A percentile compares a stretch with the other conserved stretches of the same genome.
These are phyloP conservation scores for Heliconius erato DNA, from an alignment of 2,888 invertebrate species.

Conservation along the genomic window DNA sequence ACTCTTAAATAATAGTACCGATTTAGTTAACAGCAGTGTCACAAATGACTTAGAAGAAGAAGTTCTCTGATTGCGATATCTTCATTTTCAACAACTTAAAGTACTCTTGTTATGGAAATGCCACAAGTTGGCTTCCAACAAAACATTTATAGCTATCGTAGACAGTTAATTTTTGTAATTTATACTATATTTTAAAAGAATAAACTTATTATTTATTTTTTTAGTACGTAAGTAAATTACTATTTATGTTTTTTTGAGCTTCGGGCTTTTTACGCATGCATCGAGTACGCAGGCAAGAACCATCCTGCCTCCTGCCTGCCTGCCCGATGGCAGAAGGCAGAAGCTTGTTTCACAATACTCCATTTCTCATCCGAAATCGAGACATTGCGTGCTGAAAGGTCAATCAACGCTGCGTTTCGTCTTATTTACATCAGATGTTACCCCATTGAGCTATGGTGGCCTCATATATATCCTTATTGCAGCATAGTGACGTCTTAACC, in stretches of 20 bases:
- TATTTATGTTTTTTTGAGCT: neutral
- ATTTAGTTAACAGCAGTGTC: slow-evolving; percentile 19
- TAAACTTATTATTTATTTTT: neutral
- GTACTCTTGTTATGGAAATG: neutral
- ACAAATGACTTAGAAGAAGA: slow-evolving; percentile 22
- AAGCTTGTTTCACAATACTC: too few species aligned
- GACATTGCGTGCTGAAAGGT: too few species aligned
- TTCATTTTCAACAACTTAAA: slow-evolving; percentile 16
- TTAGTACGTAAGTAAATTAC: neutral
- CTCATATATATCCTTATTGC: too few species aligned
- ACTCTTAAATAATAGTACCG: slow-evolving; percentile 19
- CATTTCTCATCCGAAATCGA: too few species aligned
- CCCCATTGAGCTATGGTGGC: too few species aligned
- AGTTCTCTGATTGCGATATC: slow-evolving; percentile 30
- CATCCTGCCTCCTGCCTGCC: too few species aligned
- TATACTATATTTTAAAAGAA: neutral
- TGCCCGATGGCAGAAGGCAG: too few species aligned
- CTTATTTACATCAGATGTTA: too few species aligned
- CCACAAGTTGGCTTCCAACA: slow-evolving; percentile 13
- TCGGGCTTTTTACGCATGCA: neutral
- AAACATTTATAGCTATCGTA: neutral
- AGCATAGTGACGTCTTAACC: too few species aligned
- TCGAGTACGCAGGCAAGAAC: too few species aligned
- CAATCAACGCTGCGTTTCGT: too few species aligned
- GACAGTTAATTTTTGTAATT: neutral